Evolutionary conservation across 1,140 invertebrate genomes (phyloP).

Genomic region (Metopolophium dirhodum): DNA sequence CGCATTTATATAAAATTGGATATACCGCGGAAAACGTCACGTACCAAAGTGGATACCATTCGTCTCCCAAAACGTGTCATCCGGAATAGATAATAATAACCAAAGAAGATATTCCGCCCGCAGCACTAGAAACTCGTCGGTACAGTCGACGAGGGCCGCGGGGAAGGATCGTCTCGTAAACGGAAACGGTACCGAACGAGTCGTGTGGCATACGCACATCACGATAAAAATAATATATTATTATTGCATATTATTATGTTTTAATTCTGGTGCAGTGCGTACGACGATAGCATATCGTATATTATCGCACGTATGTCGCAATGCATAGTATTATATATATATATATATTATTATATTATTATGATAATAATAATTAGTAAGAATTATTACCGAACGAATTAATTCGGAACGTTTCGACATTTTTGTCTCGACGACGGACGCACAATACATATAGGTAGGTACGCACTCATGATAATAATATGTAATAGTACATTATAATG

Average conservation of each 20-base stretch:
- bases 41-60: not conserved
- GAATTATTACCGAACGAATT: constrained; percentile 3
- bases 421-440: not conserved
- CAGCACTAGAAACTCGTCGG: not conserved
- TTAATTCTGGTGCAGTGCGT: not conserved
- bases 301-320: not conserved
- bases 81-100: not conserved
- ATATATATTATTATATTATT: no score
- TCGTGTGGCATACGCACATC: not conserved
- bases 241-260: not conserved
- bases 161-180: not conserved
- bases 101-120: not conserved
- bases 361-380: not conserved
- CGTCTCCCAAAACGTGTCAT: not conserved
- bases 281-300: not conserved
- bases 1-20: not conserved
- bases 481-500: not conserved
- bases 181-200: not conserved
- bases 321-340: not conserved
- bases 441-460: not conserved
- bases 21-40: not conserved
- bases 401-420: not conserved
- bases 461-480: not conserved
- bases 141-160: not conserved
- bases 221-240: not conserved